Evolutionary conservation across 2,113 vertebrate species (phyloP), one percentile per base, ranked within the genome.

Genomic region (Corapipo altera): DNA sequence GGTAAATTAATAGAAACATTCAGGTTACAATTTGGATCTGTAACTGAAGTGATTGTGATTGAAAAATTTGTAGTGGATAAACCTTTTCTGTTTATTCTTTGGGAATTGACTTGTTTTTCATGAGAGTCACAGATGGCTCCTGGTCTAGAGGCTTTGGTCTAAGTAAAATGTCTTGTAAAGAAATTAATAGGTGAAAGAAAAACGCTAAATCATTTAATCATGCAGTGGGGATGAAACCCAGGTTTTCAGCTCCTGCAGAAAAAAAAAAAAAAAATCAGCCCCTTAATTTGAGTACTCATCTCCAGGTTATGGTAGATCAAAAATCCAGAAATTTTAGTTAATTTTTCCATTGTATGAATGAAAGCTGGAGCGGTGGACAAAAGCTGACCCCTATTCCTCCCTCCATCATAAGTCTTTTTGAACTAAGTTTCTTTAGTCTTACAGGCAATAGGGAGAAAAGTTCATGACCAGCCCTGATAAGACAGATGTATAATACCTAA

Each of bases 1-100:
- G 16, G 3, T 26, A 70, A 71, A 9, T 51, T 80, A 66, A 83
- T 64, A 79, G 64, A 79, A 55, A 30, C 37, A 35, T 23, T 43
- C 67, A 88, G 30, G 48, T 80, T 83, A 62, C 21, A 44, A 43
- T 72, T 85, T 73, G 82, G 79, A 75, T 73, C 26, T 54, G 22
- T 59, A 84, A 46, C 10, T 23, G 27, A 88, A 91, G 92, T n/a
- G 35, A 11, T 80, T 43, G 27, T 52, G 22, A 86, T 41, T 74
- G 51, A 96, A 94, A 94, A 88, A 21, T 33, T 22, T 58, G 22
- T 67, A 74, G 33, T 64, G 55, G 64, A 77, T 88, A 74, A 90
- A 12, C 2, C 2, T 73, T 70, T 71, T 73, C 26, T 67, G 1
- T 73, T 90, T 64, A 49, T 84, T 86, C 64, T 74, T 94, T 80